Conservation (phyloP, 1,140 invertebrate genomes). For the silkworm (Bombyx mori) region ASM3026992v2 NC_085107.1:4002501-4003000, state of each 20-base stretch:
- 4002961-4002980: neutral
- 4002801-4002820: too few species aligned
- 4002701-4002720: conserved; percentile 19
- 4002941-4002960: conserved; percentile 18
- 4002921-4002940: conserved; percentile 1
- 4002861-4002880: too few species aligned
- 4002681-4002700: conserved; percentile 36
- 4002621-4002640: too few species aligned
- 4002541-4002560: neutral
- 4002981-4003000: neutral
- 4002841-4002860: too few species aligned
- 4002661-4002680: conserved; percentile 12
- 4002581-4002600: neutral
- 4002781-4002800: too few species aligned
- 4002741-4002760: too few species aligned
- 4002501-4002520: neutral
- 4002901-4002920: too few species aligned
- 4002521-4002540: too few species aligned
- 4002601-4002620: too few species aligned
- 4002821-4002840: too few species aligned
- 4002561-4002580: neutral
- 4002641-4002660: neutral
- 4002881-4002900: too few species aligned
- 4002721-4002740: conserved; percentile 1
- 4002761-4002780: too few species aligned